A percentile compares a stretch with the other conserved stretches of the same genome.
These are phyloP conservation scores for Athripsodes cinereus DNA, from an alignment of 2,888 invertebrate genomes.

Conservation along the genomic window DNA sequence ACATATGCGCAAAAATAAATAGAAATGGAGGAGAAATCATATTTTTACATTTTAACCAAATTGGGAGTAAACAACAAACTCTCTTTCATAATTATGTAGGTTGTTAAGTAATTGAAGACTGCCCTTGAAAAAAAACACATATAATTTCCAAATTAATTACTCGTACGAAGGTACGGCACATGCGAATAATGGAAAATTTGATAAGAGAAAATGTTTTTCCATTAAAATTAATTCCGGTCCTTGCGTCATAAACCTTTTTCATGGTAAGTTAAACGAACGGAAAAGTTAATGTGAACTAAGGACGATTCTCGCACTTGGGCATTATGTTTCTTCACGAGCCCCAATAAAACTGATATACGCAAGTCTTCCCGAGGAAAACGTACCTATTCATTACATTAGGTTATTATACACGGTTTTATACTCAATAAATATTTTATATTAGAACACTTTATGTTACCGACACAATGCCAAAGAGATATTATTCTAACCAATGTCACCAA, in stretches of 20 bases:
- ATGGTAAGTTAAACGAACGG: constrained; percentile 12
- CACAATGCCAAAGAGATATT: not conserved
- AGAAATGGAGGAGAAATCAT: too few relatives aligned
- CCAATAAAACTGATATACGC: constrained; percentile 13
- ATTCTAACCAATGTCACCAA: not conserved
- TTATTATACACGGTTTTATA: not conserved
- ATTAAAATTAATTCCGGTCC: constrained; percentile 22
- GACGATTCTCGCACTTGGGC: constrained; percentile 10
- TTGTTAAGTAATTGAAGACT: too few relatives aligned
- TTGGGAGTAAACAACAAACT: too few relatives aligned
- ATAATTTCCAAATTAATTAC: too few relatives aligned
- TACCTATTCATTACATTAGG: not conserved
- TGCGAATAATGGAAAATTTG: too few relatives aligned
- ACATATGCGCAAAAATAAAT: too few relatives aligned
- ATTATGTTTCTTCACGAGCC: constrained; percentile 13
- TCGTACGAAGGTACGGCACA: too few relatives aligned
- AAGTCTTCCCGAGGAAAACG: constrained; percentile 7
- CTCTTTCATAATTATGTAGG: too few relatives aligned
- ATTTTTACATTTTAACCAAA: too few relatives aligned
- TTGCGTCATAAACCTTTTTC: constrained; percentile 19
- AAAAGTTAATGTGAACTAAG: constrained; percentile 10
- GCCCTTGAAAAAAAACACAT: too few relatives aligned
- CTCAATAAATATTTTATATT: constrained; percentile 4
- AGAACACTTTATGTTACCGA: not conserved
- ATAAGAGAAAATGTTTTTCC: constrained; percentile 18